Evolutionary conservation across 2,113 vertebrate genomes (phyloP).

Genomic region (Ailurus styani): DNA sequence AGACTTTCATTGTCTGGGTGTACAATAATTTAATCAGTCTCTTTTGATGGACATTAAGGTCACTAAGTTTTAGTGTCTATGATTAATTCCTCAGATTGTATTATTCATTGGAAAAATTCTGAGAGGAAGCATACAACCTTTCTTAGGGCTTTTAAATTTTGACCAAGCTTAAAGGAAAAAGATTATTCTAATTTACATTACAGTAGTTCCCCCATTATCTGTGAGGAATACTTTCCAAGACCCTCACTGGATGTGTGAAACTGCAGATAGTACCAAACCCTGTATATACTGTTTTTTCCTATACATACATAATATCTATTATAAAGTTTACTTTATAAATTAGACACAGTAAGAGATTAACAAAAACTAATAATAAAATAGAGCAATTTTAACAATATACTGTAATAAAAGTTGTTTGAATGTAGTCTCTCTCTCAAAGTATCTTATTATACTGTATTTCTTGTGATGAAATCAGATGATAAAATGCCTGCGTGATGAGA

Average conservation of each 20-base stretch:
- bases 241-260: neutral
- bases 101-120: neutral
- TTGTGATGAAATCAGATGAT: neutral
- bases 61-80: conserved; percentile 1
- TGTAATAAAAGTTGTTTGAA: neutral
- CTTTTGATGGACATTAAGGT: neutral
- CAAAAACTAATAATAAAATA: neutral
- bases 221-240: neutral
- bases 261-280: neutral
- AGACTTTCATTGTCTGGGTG: neutral
- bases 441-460: neutral
- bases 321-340: neutral
- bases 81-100: neutral
- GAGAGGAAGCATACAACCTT: neutral
- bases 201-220: neutral
- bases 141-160: conserved; percentile 3
- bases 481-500: neutral
- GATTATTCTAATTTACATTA: neutral
- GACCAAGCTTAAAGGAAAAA: neutral
- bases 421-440: neutral
- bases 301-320: neutral
- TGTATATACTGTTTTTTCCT: neutral
- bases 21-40: neutral
- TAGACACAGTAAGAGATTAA: neutral
- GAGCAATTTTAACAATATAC: neutral